Conservation (phyloP, 2,113 vertebrate genomes). For the Phylloscopus trochiloides region DNA sequence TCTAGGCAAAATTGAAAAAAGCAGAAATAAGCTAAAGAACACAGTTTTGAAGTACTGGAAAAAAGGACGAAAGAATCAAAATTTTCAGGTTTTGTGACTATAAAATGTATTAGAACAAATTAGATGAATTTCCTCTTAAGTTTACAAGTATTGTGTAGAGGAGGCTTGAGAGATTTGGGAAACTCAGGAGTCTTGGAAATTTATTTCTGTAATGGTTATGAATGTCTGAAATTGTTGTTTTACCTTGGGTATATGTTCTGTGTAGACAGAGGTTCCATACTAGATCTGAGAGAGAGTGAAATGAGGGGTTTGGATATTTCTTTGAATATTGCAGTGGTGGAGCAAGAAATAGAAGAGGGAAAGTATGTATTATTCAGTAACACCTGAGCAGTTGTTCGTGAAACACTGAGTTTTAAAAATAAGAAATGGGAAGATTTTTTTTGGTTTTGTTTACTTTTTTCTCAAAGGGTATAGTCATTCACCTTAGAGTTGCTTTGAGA, state of each 20-base stretch:
- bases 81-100: background rate
- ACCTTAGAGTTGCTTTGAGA: background rate
- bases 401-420: background rate
- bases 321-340: background rate
- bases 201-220: background rate
- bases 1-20: background rate
- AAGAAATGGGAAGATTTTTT: background rate
- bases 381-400: background rate
- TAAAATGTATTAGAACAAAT: background rate
- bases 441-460: background rate
- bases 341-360: background rate
- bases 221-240: background rate
- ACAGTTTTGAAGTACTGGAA: background rate
- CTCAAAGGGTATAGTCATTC: background rate
- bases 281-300: background rate
- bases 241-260: background rate
- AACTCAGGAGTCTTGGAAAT: background rate
- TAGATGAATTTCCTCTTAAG: background rate
- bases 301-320: background rate
- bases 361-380: background rate
- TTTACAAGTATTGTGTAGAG: background rate
- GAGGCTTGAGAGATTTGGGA: background rate
- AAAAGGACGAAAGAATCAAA: background rate
- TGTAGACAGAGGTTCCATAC: background rate
- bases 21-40: background rate